Conservation (phyloP, 2,113 vertebrate genomes). For the Perca flavescens region DNA sequence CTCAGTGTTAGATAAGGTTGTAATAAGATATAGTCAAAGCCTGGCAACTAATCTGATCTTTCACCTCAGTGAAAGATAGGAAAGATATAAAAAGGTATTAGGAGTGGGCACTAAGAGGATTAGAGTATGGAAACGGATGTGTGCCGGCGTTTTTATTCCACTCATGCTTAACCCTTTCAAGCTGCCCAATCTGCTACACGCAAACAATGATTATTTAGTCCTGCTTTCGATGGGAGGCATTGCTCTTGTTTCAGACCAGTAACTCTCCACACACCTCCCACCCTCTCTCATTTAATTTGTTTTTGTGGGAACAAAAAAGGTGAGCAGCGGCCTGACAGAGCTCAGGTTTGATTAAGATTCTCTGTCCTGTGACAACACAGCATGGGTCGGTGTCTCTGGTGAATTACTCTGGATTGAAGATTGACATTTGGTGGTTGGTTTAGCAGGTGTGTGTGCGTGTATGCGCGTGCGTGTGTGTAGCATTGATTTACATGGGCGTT, state of each 20-base stretch:
- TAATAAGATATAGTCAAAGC: slow-evolving; percentile 87
- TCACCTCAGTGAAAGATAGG: slow-evolving; percentile 83
- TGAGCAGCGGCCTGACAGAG: slow-evolving; percentile 52
- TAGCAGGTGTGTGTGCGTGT: slow-evolving; percentile 17
- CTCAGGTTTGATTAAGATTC: slow-evolving; percentile 77
- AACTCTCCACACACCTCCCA: slow-evolving; percentile 20
- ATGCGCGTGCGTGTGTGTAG: background rate
- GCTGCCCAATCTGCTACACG: slow-evolving; percentile 71
- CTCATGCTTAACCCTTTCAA: slow-evolving; percentile 84
- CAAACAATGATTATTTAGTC: slow-evolving; percentile 78
- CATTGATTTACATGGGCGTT: slow-evolving; percentile 17
- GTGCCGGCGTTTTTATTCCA: slow-evolving; percentile 83
- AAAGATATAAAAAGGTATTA: slow-evolving; percentile 87
- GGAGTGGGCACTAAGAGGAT: slow-evolving; percentile 87
- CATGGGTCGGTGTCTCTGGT: slow-evolving; percentile 44
- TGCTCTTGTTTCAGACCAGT: slow-evolving; percentile 62
- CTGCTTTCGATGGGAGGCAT: slow-evolving; percentile 52
- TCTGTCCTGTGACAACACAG: slow-evolving; percentile 64
- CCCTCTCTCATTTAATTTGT: slow-evolving; percentile 40
- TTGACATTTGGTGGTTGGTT: slow-evolving; percentile 64
- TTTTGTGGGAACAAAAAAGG: slow-evolving; percentile 40
- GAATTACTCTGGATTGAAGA: slow-evolving; percentile 71
- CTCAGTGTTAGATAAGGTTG: slow-evolving; percentile 82
- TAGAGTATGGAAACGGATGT: slow-evolving; percentile 86
- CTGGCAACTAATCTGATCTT: slow-evolving; percentile 87